Percentiles rank a stretch among this genome's conserved stretches.
These are phyloP conservation scores for Hypomesus transpacificus DNA, from an alignment of 2,113 vertebrate genomes.

Conservation along the genomic window DNA sequence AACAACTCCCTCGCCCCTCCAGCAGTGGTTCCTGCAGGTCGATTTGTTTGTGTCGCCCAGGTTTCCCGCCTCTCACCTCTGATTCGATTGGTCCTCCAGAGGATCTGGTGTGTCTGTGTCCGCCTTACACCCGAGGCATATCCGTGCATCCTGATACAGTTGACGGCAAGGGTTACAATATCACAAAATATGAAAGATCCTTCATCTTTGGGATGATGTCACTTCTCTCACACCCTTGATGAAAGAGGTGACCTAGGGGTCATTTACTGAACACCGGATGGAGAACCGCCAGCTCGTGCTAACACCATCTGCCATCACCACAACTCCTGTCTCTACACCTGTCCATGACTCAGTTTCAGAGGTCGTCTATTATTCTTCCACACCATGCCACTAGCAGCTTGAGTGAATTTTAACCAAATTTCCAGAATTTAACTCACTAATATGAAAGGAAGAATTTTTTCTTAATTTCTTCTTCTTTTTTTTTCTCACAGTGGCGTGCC, in stretches of 20 bases:
- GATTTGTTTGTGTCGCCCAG: slow-evolving; percentile 40
- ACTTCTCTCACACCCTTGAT: background rate
- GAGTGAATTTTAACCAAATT: background rate
- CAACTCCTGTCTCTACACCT: background rate
- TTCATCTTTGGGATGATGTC: too few relatives aligned
- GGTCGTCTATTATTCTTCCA: background rate
- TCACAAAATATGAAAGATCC: too few relatives aligned
- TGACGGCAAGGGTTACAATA: too few relatives aligned
- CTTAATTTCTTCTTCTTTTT: background rate
- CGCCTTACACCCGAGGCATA: too few relatives aligned
- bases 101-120: too few relatives aligned
- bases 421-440: too few relatives aligned
- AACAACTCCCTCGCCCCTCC: slow-evolving; percentile 39
- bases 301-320: background rate
- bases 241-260: slow-evolving; percentile 1
- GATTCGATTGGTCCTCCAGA: background rate
- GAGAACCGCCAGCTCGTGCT: background rate
- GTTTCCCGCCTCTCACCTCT: background rate
- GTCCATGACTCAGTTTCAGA: background rate
- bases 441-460: background rate
- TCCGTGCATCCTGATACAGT: too few relatives aligned
- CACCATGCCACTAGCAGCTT: background rate
- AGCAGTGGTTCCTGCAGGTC: slow-evolving; percentile 37
- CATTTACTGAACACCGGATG: background rate
- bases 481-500: slow-evolving; percentile 3